Evolutionary conservation across 2,888 invertebrate species (phyloP), one percentile per base, ranked within the genome.

Genomic region (Chrysopilus asiliformis): DNA sequence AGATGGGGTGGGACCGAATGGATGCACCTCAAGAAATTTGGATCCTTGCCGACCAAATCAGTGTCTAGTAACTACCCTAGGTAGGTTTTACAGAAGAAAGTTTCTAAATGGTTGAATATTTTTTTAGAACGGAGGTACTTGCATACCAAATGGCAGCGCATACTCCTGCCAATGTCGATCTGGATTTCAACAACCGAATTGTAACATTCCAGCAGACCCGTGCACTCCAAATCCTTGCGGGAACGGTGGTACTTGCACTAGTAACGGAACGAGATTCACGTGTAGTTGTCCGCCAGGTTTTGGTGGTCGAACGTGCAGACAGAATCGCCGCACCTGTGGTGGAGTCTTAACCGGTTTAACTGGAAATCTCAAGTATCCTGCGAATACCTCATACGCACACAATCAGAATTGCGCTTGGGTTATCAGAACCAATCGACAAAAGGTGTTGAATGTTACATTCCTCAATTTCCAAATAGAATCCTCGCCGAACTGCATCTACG

Each of bases 391-490:
- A 13, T 82, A 80, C 50, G 66, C 64, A 32, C 66, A 74, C 44
- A 71, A 74, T 44, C 60, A 75, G 26, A 77, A 74, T 49, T 93
- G 91, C 55, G 81, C 79, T 8, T 91, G 89, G 83, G 68, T 76
- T 2, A 78, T 91, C 42, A 67, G 70, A 41, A 79, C 81, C 0
- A 64, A 68, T 16, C 61, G 66, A 10, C 64, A 70, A 1, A 69
- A 77, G 66, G 79, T 90, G 9, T 57, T 93, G 4, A 82, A 82
- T 53, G 64, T 91, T 0, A 84, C 79, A 2, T 89, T 93, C 57
- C 72, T 67, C 12, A 67, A 68, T 48, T 90, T 93, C 54, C 70
- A 79, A 52, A 51, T 93, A 44, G 50, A 58, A 7, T 45, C 55
- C 1, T 60, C 63, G 27, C 48, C 56, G 0, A 74, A 76, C 30